phyloP scores from a whole-genome alignment of 2,797 vertebrate species.

The Aselliscus stoliczkanus region DNA sequence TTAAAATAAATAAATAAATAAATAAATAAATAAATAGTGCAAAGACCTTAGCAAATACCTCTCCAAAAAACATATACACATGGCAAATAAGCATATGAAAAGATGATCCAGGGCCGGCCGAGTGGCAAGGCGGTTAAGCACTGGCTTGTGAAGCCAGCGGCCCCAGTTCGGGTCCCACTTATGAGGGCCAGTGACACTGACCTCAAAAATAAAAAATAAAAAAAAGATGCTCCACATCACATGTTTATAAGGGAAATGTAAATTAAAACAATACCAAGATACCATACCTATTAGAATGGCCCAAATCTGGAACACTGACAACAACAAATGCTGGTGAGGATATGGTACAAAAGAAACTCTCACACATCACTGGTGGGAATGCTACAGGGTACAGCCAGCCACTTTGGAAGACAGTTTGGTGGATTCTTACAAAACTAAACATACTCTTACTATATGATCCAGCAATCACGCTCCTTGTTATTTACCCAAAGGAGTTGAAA shows the following conservation, averaged over 20 bases:
- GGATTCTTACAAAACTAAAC: not conserved
- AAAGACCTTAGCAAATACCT: too few relatives aligned
- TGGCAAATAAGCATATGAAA: too few relatives aligned
- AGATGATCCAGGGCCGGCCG: too few relatives aligned
- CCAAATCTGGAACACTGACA: not conserved
- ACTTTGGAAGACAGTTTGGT: not conserved
- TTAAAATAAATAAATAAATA: not conserved
- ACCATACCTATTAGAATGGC: not conserved
- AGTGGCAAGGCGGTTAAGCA: too few relatives aligned
- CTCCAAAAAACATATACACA: too few relatives aligned
- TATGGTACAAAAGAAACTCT: not conserved
- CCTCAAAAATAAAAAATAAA: too few relatives aligned
- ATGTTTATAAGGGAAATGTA: too few relatives aligned
- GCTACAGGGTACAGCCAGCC: not conserved
- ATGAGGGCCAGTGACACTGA: too few relatives aligned
- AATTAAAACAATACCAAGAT: too few relatives aligned
- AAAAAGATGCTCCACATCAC: too few relatives aligned
- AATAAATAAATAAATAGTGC: not conserved
- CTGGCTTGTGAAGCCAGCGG: too few relatives aligned
- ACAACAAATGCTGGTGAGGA: not conserved
- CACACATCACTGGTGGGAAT: not conserved
- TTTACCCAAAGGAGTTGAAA: not conserved
- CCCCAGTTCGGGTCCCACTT: too few relatives aligned
- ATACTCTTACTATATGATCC: not conserved
- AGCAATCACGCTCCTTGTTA: not conserved